These are phyloP conservation scores for Hippolais icterina DNA, from an alignment of 2,113 vertebrate species.

Conservation along the genomic window DNA sequence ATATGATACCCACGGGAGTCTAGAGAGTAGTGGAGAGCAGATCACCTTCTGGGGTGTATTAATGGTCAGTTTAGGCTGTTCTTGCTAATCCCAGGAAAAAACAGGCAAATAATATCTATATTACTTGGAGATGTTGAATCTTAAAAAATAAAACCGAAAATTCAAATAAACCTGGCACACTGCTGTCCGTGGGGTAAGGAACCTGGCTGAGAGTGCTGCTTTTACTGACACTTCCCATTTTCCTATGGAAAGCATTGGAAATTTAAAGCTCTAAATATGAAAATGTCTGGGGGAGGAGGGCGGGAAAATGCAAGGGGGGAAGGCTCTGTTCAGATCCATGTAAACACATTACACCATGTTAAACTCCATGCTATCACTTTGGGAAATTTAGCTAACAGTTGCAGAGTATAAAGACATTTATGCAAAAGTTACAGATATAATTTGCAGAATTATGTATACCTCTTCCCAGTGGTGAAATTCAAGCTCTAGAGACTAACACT, in stretches of 20 bases:
- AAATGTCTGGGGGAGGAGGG: not conserved
- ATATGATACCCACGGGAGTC: no score
- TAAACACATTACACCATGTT: not conserved
- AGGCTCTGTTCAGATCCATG: not conserved
- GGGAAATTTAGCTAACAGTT: conserved; percentile 48
- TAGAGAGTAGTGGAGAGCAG: not conserved
- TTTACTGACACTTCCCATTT: not conserved
- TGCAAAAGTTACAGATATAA: conserved; percentile 34
- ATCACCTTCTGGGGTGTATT: not conserved
- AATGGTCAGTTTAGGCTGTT: not conserved
- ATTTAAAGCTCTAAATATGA: not conserved
- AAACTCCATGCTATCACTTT: not conserved
- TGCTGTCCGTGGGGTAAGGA: not conserved
- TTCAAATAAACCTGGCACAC: not conserved
- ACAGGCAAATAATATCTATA: not conserved
- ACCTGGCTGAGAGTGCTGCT: not conserved
- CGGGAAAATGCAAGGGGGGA: accelerated
- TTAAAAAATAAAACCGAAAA: not conserved
- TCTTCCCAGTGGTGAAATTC: conserved; percentile 30
- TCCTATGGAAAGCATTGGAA: not conserved
- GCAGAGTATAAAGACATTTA: conserved; percentile 25
- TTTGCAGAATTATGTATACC: conserved; percentile 43
- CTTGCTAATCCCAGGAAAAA: not conserved
- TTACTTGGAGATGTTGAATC: not conserved
- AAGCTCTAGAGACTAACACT: conserved; percentile 46